Percentiles rank a stretch among this genome's conserved stretches.
Evolutionary conservation across 2,797 vertebrate genomes (phyloP).

Genomic region (Rhynchotus rufescens): DNA sequence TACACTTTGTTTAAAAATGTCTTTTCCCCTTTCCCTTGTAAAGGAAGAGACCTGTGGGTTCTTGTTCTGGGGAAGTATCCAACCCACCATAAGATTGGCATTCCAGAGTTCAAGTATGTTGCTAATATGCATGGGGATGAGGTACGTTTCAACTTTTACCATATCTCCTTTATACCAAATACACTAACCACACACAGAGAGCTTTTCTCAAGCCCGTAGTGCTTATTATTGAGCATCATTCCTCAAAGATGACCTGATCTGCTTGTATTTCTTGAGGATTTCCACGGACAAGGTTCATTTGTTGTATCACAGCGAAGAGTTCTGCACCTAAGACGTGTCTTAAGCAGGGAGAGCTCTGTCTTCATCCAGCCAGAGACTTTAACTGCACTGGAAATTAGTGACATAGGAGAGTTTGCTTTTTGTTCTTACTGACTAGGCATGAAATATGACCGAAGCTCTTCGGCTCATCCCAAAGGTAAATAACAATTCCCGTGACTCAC

Average conservation of each 20-base stretch:
- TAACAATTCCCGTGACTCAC: neutral
- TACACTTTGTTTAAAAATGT: conserved; percentile 54
- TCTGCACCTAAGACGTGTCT: neutral
- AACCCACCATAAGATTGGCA: conserved; percentile 87
- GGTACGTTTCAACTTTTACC: conserved; percentile 82
- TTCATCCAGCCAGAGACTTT: neutral
- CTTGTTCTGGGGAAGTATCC: conserved; percentile 90
- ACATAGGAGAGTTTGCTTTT: neutral
- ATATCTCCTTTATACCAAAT: conserved; percentile 39
- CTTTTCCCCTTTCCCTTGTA: conserved; percentile 70
- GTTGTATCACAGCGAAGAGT: neutral
- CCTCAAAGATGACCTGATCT: neutral
- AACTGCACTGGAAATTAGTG: neutral
- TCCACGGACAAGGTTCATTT: neutral
- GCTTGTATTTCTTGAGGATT: neutral
- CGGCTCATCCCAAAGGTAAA: neutral
- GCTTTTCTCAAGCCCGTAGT: neutral
- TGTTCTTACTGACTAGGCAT: neutral
- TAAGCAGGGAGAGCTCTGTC: neutral
- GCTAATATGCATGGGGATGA: conserved; percentile 98
- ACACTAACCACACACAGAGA: neutral
- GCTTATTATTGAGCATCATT: neutral
- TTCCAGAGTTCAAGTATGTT: conserved; percentile 98
- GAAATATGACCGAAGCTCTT: neutral
- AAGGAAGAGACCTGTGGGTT: conserved; percentile 96